phyloP scores from a whole-genome alignment of 2,888 invertebrate genomes.

The Agrotis ipsilon region DNA sequence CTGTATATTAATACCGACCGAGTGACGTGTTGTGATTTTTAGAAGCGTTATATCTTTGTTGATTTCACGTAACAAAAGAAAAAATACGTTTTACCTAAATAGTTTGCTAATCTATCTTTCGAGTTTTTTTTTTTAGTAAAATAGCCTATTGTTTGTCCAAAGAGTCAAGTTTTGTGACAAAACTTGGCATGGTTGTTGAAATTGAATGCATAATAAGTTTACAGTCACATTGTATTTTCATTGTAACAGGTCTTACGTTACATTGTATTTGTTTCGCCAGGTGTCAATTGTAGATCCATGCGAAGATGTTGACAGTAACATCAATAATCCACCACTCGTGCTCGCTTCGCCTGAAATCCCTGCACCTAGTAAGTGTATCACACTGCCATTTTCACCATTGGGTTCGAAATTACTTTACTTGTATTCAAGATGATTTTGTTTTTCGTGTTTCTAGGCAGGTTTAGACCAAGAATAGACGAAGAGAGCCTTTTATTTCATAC shows the following conservation, averaged over 20 bases:
- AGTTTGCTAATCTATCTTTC: too few species aligned
- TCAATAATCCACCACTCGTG: conserved; percentile 69
- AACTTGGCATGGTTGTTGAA: not conserved
- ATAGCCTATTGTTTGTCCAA: not conserved
- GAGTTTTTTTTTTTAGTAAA: too few species aligned
- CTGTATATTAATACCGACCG: too few species aligned
- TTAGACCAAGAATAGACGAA: conserved; percentile 85
- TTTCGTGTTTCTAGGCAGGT: conserved; percentile 77
- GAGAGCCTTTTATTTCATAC: conserved; percentile 97
- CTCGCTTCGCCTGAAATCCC: conserved; percentile 74
- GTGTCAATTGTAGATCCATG: conserved; percentile 96
- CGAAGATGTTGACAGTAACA: conserved; percentile 94
- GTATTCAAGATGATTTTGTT: not conserved
- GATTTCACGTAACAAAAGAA: too few species aligned
- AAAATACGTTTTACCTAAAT: too few species aligned
- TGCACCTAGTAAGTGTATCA: conserved; percentile 78
- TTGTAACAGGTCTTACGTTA: not conserved
- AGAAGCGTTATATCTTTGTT: too few species aligned
- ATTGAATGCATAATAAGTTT: not conserved
- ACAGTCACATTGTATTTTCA: too few species aligned
- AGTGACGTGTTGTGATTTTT: too few species aligned
- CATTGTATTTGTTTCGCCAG: conserved; percentile 72
- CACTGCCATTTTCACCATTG: not conserved
- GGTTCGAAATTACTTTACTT: conserved; percentile 56
- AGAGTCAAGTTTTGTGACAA: not conserved